Conservation (phyloP, 2,113 vertebrate genomes). For the Nothocercus julius region DNA sequence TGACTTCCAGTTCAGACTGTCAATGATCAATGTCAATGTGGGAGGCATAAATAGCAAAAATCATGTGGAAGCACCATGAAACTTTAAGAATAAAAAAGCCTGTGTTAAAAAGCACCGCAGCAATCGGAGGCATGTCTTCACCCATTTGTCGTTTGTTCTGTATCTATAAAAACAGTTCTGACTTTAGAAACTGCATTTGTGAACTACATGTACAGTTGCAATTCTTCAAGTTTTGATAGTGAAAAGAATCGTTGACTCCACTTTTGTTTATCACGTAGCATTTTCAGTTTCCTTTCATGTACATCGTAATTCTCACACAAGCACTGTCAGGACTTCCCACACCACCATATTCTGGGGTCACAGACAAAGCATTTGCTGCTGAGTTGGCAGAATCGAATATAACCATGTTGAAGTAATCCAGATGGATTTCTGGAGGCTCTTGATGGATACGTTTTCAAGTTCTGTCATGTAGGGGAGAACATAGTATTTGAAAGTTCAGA, state of each 20-base stretch:
- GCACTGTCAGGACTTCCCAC: neutral
- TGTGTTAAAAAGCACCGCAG: neutral
- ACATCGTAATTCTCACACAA: neutral
- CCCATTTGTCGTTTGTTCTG: neutral
- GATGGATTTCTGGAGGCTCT: neutral
- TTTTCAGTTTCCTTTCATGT: neutral
- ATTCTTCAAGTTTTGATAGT: neutral
- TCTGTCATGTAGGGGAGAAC: neutral
- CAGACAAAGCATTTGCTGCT: neutral
- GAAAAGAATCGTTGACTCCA: neutral
- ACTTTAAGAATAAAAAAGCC: neutral
- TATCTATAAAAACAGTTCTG: neutral
- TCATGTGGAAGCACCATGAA: neutral
- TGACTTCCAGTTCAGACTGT: neutral
- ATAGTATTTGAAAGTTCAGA: neutral
- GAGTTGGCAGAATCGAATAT: neutral
- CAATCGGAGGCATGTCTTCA: neutral
- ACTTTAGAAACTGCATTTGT: neutral
- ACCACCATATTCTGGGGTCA: fast-evolving
- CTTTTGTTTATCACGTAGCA: neutral
- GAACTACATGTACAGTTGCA: fast-evolving
- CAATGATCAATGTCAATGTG: neutral
- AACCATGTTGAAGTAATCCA: neutral
- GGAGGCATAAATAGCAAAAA: neutral
- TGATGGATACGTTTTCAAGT: neutral